phyloP scores from a whole-genome alignment of 2,113 vertebrate genomes.

The Ptilonorhynchus violaceus region DNA sequence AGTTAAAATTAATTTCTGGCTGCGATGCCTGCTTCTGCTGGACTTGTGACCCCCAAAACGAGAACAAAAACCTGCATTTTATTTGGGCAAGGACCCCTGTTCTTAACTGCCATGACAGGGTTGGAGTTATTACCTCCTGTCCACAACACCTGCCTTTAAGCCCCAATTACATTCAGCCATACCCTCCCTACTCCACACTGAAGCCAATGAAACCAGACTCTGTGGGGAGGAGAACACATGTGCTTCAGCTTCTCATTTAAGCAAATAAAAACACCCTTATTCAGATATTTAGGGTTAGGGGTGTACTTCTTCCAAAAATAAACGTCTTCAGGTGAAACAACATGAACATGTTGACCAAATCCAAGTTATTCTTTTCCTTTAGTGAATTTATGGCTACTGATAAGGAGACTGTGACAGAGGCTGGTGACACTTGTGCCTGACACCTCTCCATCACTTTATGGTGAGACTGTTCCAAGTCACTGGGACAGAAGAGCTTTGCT shows the following conservation, averaged over 20 bases:
- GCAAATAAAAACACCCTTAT: background rate
- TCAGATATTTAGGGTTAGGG: background rate
- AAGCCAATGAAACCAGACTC: background rate
- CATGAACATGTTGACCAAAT: background rate
- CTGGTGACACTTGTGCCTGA: rapidly evolving
- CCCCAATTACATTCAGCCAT: background rate
- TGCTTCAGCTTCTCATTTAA: background rate
- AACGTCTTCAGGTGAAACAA: background rate
- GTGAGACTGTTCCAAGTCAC: background rate
- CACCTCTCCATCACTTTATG: background rate
- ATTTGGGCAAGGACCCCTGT: background rate
- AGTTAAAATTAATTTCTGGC: background rate
- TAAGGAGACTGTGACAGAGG: background rate
- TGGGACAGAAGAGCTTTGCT: background rate
- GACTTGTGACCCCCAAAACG: background rate
- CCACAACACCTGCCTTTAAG: background rate
- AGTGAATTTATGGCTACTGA: background rate
- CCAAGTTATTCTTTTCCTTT: background rate
- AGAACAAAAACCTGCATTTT: background rate
- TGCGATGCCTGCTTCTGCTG: background rate
- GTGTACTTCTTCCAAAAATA: background rate
- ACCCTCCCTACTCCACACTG: background rate
- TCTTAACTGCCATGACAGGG: background rate
- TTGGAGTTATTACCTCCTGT: background rate
- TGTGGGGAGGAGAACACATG: background rate